Conservation (phyloP, 37 sponge, comb jelly and placozoan genomes). For the Corticium candelabrum region DNA sequence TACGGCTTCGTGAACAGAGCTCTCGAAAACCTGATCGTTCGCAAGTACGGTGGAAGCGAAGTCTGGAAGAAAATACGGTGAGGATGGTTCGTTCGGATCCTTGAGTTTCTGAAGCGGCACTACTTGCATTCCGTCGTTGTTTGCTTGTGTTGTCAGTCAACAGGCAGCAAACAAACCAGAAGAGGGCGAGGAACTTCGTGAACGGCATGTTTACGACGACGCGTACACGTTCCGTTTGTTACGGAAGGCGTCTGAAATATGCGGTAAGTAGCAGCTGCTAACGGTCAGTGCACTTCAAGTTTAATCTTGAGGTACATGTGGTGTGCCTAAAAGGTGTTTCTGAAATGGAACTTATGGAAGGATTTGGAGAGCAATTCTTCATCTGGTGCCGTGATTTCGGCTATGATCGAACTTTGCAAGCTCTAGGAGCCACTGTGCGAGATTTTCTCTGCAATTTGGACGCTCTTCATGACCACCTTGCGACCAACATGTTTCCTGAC, state of each 20-base stretch:
- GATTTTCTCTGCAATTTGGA: slow-evolving; percentile 82
- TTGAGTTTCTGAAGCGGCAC: too few species aligned
- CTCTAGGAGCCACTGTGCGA: slow-evolving; percentile 60
- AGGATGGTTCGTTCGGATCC: slow-evolving; percentile 3
- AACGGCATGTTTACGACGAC: slow-evolving; percentile 69
- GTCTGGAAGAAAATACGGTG: slow-evolving; percentile 79
- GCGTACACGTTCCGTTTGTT: slow-evolving; percentile 47
- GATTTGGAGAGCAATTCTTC: slow-evolving; percentile 86
- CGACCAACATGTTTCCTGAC: slow-evolving; percentile 64
- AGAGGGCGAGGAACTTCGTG: slow-evolving; percentile 30
- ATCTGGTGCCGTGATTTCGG: slow-evolving; percentile 81
- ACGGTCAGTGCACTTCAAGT: background rate
- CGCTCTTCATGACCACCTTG: slow-evolving; percentile 83
- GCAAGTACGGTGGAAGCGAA: slow-evolving; percentile 65
- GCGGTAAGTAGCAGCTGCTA: slow-evolving; percentile 39
- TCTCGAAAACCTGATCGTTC: slow-evolving; percentile 64
- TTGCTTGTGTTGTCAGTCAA: background rate
- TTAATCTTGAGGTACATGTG: background rate
- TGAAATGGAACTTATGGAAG: slow-evolving; percentile 47
- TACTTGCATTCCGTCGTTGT: too few species aligned
- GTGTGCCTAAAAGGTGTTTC: background rate
- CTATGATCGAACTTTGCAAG: slow-evolving; percentile 60
- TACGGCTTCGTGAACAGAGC: slow-evolving; percentile 81
- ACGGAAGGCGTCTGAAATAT: slow-evolving; percentile 45
- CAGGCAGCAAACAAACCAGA: slow-evolving; percentile 17